Evolutionary conservation across 2,888 invertebrate genomes (phyloP), one percentile per base, ranked within the genome.

Genomic region (Sphinx pinastri): DNA sequence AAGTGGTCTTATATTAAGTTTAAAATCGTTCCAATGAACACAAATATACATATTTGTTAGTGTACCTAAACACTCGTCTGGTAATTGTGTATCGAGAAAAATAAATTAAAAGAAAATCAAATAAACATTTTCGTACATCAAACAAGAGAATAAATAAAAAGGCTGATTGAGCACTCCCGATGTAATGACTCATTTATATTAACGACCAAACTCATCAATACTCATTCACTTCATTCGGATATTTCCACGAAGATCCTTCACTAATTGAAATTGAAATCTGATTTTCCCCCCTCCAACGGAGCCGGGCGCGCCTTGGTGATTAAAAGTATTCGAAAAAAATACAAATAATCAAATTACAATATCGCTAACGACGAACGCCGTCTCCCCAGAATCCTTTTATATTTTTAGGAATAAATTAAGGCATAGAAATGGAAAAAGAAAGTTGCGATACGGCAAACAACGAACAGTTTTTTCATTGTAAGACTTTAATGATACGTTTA

Each of bases 291-390:
- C 89, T 88, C 85, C 83, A 84, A 86, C 84, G 84, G 86, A 87
- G 82, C 85, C 77, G 80, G 77, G 81, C 78, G 79, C 76, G 80
- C 77, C 82, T 83, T 81, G 84, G 90, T 93, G 94, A 94, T 94
- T 94, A 94, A 94, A 94, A 93, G 92, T 91, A 92, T 91, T 91
- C 79, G 89, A 87, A 91, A 93, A 92, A 93, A 94, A 93, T 90
- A 94, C 93, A 94, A 94, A 94, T 94, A 94, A 94, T 94, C 92
- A 93, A 94, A 94, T 94, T 94, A 94, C 94, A 94, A 94, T 94
- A 94, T 94, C 92, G 93, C 92, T 94, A 94, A 94, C 94, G 92
- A 92, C 87, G 91, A 83, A 78, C 38, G 79, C 81, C 83, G 84
- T 82, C 90, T 92, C 90, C 89, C 86, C 87, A 84, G 89, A 93